phyloP scores from a whole-genome alignment of 2,113 vertebrate genomes.

The Mormyrus iriodes region DNA sequence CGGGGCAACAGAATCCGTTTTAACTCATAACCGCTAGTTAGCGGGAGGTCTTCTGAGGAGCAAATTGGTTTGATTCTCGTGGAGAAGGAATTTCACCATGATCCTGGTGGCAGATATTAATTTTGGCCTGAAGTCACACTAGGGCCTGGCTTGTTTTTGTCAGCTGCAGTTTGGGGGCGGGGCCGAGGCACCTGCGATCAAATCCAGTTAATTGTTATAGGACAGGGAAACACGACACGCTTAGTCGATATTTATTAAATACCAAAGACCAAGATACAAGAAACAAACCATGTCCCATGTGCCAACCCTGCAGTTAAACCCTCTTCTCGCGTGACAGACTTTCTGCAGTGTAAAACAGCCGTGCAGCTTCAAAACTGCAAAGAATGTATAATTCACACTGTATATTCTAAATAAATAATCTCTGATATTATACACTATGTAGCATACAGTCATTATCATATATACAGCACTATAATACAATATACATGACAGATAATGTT shows the following conservation, averaged over 20 bases:
- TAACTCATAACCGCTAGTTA: not conserved
- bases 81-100: not conserved
- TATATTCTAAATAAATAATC: not conserved
- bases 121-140: not conserved
- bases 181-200: not conserved
- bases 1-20: not conserved
- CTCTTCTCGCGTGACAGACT: not conserved
- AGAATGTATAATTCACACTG: not conserved
- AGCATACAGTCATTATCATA: not conserved
- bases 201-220: not conserved
- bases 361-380: not conserved
- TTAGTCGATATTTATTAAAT: not conserved
- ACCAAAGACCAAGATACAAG: not conserved
- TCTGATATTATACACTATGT: not conserved
- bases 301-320: not conserved
- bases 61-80: not conserved
- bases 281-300: not conserved
- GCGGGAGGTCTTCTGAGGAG: not conserved
- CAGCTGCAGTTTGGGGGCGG: not conserved
- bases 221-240: not conserved
- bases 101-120: not conserved
- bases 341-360: not conserved
- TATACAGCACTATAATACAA: not conserved
- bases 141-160: not conserved
- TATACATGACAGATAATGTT: not conserved